Conservation (phyloP, 2,797 vertebrate genomes). For the Kryptopterus vitreolus region DNA sequence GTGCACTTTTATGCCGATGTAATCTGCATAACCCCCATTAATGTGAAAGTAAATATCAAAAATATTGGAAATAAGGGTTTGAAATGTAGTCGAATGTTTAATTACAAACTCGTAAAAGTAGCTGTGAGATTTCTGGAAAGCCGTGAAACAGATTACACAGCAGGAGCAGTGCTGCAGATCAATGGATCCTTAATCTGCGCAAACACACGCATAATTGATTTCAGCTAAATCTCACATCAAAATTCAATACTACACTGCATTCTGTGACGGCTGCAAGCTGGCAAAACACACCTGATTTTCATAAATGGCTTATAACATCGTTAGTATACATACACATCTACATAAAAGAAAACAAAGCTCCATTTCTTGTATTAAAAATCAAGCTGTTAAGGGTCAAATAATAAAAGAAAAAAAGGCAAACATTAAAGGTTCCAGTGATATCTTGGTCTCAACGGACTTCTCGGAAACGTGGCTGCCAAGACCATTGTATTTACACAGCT, state of each 20-base stretch:
- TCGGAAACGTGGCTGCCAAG: background rate
- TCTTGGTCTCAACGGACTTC: background rate
- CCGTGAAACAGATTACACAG: slow-evolving; percentile 35
- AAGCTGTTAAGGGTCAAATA: background rate
- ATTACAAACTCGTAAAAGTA: slow-evolving; percentile 26
- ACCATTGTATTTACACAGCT: slow-evolving; percentile 39
- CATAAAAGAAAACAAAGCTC: background rate
- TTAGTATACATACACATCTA: background rate
- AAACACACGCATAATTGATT: slow-evolving; percentile 53
- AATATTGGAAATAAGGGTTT: background rate
- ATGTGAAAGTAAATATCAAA: too few species aligned
- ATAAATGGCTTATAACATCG: slow-evolving; percentile 18
- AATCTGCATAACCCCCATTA: too few species aligned
- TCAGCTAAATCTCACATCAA: slow-evolving; percentile 41
- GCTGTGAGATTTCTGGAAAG: slow-evolving; percentile 25
- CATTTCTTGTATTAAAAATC: background rate
- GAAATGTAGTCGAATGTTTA: slow-evolving; percentile 36
- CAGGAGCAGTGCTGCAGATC: slow-evolving; percentile 35
- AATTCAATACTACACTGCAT: slow-evolving; percentile 33
- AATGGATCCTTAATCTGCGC: slow-evolving; percentile 51
- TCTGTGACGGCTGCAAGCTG: slow-evolving; percentile 9
- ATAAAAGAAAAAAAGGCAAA: slow-evolving; percentile 6
- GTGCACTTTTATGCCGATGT: too few species aligned
- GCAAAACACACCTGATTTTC: slow-evolving; percentile 17
- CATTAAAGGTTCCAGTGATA: background rate